phyloP scores from a whole-genome alignment of 2,888 invertebrate species.

The Drosophila rellima region DNA sequence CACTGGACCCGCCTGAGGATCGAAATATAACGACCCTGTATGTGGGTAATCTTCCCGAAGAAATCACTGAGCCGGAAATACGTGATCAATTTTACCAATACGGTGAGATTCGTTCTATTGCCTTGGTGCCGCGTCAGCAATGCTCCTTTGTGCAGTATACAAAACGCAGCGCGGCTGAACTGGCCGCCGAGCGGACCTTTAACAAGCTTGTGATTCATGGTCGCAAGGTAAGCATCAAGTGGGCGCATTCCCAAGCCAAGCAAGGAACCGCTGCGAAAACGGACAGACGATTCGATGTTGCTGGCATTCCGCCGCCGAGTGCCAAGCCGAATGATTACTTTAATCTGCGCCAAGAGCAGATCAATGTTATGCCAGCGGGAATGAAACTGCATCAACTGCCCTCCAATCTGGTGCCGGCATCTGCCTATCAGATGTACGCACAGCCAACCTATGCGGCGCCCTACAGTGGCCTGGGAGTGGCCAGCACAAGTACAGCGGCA shows the following conservation, averaged over 20 bases:
- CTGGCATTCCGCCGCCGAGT: conserved; percentile 91
- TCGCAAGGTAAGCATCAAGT: conserved; percentile 97
- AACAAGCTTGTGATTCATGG: conserved; percentile 95
- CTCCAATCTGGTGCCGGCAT: conserved; percentile 83
- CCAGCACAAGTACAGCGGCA: conserved; percentile 84
- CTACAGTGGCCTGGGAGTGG: conserved; percentile 79
- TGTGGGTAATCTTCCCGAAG: conserved; percentile 97
- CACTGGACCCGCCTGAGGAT: conserved; percentile 97
- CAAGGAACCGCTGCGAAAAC: conserved; percentile 87
- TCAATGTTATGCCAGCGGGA: conserved; percentile 85
- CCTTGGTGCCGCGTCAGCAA: conserved; percentile 96
- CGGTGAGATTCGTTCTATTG: conserved; percentile 98
- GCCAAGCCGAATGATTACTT: conserved; percentile 89
- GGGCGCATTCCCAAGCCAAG: conserved; percentile 97
- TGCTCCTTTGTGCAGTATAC: conserved; percentile 99
- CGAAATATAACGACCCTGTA: conserved; percentile 98
- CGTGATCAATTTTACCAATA: conserved; percentile 99
- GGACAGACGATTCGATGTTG: conserved; percentile 89
- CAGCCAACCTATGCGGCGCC: conserved; percentile 85
- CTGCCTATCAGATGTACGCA: conserved; percentile 83
- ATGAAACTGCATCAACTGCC: conserved; percentile 86
- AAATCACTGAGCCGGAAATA: conserved; percentile 95
- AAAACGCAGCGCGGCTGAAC: conserved; percentile 94
- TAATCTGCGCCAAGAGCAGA: conserved; percentile 87
- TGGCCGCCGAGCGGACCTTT: conserved; percentile 97